Evolutionary conservation across 2,888 invertebrate species (phyloP).

Genomic region (Dioctria rufipes): DNA sequence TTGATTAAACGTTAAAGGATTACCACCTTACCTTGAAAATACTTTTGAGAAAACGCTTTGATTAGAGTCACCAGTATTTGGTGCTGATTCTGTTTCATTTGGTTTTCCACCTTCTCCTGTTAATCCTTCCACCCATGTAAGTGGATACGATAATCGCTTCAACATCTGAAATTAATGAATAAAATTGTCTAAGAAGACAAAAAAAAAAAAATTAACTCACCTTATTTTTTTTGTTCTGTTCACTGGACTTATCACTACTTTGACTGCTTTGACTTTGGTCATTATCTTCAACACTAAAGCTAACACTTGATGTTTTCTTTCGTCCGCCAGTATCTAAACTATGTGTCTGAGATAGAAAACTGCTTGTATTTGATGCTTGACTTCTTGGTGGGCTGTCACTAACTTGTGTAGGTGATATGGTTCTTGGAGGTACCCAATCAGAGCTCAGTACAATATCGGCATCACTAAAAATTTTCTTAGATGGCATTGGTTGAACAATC

Average conservation of each 20-base stretch:
- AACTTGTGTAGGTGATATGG: constrained; percentile 81
- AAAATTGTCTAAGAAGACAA: neutral
- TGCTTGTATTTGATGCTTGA: constrained; percentile 60
- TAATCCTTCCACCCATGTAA: constrained; percentile 92
- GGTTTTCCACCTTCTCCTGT: constrained; percentile 80
- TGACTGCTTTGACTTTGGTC: constrained; percentile 59
- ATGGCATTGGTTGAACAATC: constrained; percentile 76
- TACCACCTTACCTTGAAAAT: constrained; percentile 82
- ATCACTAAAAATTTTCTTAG: constrained; percentile 81
- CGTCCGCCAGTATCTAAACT: constrained; percentile 70
- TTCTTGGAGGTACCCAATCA: constrained; percentile 90
- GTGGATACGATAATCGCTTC: constrained; percentile 90
- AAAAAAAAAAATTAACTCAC: constrained; percentile 11
- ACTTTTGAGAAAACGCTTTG: constrained; percentile 92
- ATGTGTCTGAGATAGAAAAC: constrained; percentile 63
- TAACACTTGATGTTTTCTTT: constrained; percentile 81
- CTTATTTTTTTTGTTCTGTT: constrained; percentile 59
- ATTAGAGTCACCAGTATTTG: constrained; percentile 73
- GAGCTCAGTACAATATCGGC: constrained; percentile 90
- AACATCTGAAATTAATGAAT: constrained; percentile 79
- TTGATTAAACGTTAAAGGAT: constrained; percentile 45
- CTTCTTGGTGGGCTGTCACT: constrained; percentile 72
- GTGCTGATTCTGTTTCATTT: constrained; percentile 69
- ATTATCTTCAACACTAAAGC: constrained; percentile 78
- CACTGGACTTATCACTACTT: constrained; percentile 49